Base-by-base conservation (phyloP, 2,888 invertebrate species). In the Tethea ocularis region DNA sequence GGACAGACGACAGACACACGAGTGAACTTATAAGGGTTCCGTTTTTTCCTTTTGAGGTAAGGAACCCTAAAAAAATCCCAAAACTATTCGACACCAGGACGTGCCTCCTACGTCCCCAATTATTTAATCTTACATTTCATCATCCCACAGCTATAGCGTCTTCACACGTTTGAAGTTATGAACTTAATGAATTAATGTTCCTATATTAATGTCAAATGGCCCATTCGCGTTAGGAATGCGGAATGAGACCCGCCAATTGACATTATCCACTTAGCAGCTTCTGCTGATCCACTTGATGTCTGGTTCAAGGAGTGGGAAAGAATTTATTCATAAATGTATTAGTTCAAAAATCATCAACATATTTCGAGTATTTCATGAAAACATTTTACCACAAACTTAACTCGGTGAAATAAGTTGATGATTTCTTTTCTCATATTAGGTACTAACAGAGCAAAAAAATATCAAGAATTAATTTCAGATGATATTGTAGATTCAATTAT, bases 231-330 rank as follows among this genome's bases (percentile, higher is more conserved):
- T 56, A 71, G 91, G 92, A 91, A 92, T 91, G 92, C 92, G 92
- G 92, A 92, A 92, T 90, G 84, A 78, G 81, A 83, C 74, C 74
- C 71, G 73, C 78, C 88, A 87, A 87, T 87, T 86, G 89, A 89
- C 86, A 89, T 91, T 90, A 91, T 89, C 89, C 89, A 89, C 89
- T 92, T 91, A 89, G 78, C 77, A 81, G 83, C 85, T 84, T 80
- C 88, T 86, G 84, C 82, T 81, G 83, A 76, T 81, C 76, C 79
- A 78, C 71, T 78, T 74, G 56, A 62, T 60, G 60, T 64, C 57
- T 74, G 82, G 83, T 70, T 54, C 64, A 81, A 66, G 71, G 59
- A 29, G 36, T 38, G 26, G 54, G 52, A 29, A 20, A 29, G 57
- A 53, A 15, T 20, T 46, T 1, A 46, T 15, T 0, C 20, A 10